A percentile compares a stretch with the other conserved stretches of the same genome.
Evolutionary conservation across 2,888 invertebrate species (phyloP).

Genomic region (Zaprionus bogoriensis): DNA sequence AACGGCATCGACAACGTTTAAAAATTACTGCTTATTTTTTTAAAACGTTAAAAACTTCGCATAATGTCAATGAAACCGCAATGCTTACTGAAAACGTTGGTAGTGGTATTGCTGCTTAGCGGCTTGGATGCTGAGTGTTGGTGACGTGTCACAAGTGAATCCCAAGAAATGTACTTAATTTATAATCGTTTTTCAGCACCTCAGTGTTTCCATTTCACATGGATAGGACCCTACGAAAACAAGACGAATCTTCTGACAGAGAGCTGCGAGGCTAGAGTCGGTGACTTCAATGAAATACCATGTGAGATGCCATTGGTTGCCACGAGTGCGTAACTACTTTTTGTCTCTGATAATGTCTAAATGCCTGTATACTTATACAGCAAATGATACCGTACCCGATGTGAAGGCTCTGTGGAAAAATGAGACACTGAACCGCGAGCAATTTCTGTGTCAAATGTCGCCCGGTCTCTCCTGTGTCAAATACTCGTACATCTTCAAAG

Average conservation of each 20-base stretch:
- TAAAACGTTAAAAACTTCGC: neutral
- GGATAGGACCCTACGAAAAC: constrained; percentile 87
- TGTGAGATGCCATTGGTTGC: constrained; percentile 87
- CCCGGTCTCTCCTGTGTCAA: constrained; percentile 87
- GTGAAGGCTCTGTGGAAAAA: constrained; percentile 86
- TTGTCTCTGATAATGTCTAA: too few species aligned
- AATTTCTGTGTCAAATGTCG: constrained; percentile 85
- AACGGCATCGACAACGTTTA: constrained; percentile 39
- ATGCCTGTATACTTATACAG: constrained; percentile 82
- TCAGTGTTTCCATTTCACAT: constrained; percentile 87
- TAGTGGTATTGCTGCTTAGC: constrained; percentile 36
- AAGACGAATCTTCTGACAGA: constrained; percentile 85
- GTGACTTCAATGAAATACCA: constrained; percentile 84
- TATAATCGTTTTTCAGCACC: constrained; percentile 61
- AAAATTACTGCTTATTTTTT: constrained; percentile 20
- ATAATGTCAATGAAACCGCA: constrained; percentile 53
- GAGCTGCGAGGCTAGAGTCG: constrained; percentile 85
- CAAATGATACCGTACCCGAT: constrained; percentile 86
- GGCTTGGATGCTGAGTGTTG: constrained; percentile 47
- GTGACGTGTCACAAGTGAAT: constrained; percentile 26
- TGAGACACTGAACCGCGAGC: constrained; percentile 80
- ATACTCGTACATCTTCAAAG: constrained; percentile 86
- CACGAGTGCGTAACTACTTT: constrained; percentile 83
- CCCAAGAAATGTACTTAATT: constrained; percentile 1
- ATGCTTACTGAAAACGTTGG: constrained; percentile 22